A percentile compares a stretch with the other conserved stretches of the same genome.
These are phyloP conservation scores for Ambastaia sidthimunki DNA, from an alignment of 2,797 vertebrate genomes.

Conservation along the genomic window DNA sequence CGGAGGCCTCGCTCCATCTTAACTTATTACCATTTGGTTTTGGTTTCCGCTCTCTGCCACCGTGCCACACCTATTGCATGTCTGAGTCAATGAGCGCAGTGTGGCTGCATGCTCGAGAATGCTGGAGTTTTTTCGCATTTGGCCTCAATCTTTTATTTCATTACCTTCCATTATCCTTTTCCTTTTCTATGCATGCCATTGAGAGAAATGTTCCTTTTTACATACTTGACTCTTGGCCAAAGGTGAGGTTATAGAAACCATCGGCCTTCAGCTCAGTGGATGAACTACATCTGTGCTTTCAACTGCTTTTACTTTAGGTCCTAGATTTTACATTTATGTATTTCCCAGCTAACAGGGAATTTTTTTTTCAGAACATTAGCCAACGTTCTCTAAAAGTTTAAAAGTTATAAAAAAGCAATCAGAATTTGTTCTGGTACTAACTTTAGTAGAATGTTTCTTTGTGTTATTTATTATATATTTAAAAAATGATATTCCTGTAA, in stretches of 20 bases:
- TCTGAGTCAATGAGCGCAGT: conserved; percentile 78
- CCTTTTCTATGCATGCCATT: conserved; percentile 62
- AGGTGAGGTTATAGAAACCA: conserved; percentile 50
- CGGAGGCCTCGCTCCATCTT: conserved; percentile 69
- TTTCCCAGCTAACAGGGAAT: too few species aligned
- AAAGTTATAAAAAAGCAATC: too few species aligned
- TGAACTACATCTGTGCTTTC: conserved; percentile 27
- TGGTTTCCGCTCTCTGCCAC: conserved; percentile 75
- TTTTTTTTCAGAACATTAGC: too few species aligned
- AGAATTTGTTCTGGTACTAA: too few species aligned
- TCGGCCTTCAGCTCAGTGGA: conserved; percentile 18
- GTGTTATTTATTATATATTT: too few species aligned
- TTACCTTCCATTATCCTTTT: conserved; percentile 40
- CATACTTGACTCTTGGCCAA: conserved; percentile 55
- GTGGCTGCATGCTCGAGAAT: conserved; percentile 69
- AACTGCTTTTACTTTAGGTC: not conserved
- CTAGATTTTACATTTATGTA: not conserved
- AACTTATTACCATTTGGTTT: conserved; percentile 78
- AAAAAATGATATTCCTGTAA: too few species aligned
- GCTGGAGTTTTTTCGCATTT: conserved; percentile 36
- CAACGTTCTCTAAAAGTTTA: too few species aligned
- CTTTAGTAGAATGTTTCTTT: too few species aligned
- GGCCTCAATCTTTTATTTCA: conserved; percentile 41
- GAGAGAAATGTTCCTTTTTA: conserved; percentile 55
- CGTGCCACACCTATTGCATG: conserved; percentile 79